phyloP scores from a whole-genome alignment of 2,113 vertebrate species.

The Myiagra hebetior region DNA sequence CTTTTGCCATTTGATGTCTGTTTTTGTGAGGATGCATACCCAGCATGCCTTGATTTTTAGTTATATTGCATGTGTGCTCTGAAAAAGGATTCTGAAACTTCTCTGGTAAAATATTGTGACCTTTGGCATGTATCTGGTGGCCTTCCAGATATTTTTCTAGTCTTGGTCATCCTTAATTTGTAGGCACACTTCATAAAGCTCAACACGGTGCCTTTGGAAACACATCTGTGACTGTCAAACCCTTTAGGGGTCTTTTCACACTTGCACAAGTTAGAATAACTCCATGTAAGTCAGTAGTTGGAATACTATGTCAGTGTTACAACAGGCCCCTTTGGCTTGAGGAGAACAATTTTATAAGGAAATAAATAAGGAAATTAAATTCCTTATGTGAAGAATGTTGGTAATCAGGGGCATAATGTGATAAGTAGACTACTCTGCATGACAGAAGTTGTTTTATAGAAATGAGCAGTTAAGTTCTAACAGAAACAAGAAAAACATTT shows the following conservation, averaged over 20 bases:
- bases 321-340: neutral
- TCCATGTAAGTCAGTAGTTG: neutral
- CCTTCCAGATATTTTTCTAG: neutral
- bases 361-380: neutral
- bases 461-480: neutral
- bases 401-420: neutral
- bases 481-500: neutral
- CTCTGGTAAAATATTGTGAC: neutral
- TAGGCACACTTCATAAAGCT: neutral
- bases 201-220: accelerated
- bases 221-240: neutral
- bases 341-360: neutral
- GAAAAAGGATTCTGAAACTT: neutral
- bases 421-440: neutral
- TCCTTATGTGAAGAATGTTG: neutral
- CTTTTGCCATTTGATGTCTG: neutral
- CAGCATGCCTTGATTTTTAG: neutral
- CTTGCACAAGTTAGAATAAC: neutral
- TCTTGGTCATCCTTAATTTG: neutral
- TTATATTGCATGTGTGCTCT: neutral
- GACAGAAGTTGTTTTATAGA: neutral
- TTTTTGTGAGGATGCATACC: neutral
- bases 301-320: neutral
- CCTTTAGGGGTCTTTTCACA: neutral
- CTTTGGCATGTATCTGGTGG: neutral